phyloP scores from a whole-genome alignment of 2,888 invertebrate genomes.

The Pseudeuparius sepicola region DNA sequence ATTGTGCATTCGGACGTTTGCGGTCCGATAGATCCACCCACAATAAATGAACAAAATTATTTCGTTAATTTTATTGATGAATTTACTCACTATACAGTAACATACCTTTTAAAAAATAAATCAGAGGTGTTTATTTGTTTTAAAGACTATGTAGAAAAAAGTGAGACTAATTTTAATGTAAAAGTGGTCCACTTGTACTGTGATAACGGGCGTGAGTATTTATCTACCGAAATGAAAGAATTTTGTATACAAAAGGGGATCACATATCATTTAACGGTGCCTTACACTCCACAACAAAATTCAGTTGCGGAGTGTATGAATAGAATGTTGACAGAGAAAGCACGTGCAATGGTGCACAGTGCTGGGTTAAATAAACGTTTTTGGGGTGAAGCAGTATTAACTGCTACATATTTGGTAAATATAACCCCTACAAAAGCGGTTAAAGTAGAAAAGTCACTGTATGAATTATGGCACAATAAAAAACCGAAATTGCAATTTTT shows the following conservation, averaged over 20 bases:
- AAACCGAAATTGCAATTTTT: slow-evolving; percentile 30
- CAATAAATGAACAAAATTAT: slow-evolving; percentile 30
- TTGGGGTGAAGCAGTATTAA: slow-evolving; percentile 35
- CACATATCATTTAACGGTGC: slow-evolving; percentile 34
- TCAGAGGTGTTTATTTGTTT: slow-evolving; percentile 17
- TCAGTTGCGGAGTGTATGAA: slow-evolving; percentile 34
- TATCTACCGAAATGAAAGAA: slow-evolving; percentile 27
- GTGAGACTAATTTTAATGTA: slow-evolving; percentile 17
- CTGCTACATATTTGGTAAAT: slow-evolving; percentile 34
- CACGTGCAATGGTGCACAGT: slow-evolving; percentile 30
- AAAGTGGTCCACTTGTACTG: slow-evolving; percentile 21
- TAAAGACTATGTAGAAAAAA: slow-evolving; percentile 19
- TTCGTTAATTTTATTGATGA: slow-evolving; percentile 32
- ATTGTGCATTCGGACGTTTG: slow-evolving; percentile 18
- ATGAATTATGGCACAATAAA: slow-evolving; percentile 33
- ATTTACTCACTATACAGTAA: slow-evolving; percentile 32
- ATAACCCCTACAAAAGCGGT: slow-evolving; percentile 31
- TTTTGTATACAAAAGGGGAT: slow-evolving; percentile 32
- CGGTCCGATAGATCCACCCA: slow-evolving; percentile 16
- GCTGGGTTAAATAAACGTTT: slow-evolving; percentile 29
- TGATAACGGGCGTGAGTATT: slow-evolving; percentile 21
- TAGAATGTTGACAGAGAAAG: slow-evolving; percentile 33
- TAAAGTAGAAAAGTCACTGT: slow-evolving; percentile 31
- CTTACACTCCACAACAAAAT: slow-evolving; percentile 35
- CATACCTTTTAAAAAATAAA: slow-evolving; percentile 24